A percentile compares a stretch with the other conserved stretches of the same genome.
Evolutionary conservation across 2,888 invertebrate genomes (phyloP).

Genomic region (Fabriciana adippe): DNA sequence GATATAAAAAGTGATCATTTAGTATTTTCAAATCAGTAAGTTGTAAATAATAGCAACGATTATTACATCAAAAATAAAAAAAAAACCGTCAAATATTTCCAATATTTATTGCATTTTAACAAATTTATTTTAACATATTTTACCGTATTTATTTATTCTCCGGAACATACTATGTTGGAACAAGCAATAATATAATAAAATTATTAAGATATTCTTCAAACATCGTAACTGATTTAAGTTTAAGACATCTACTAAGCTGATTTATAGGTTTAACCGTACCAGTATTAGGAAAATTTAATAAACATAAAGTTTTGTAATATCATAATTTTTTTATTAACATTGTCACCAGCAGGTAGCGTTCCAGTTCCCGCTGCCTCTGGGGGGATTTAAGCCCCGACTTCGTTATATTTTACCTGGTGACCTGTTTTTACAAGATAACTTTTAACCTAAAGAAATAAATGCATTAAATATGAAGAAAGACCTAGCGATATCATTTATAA

Average conservation of each 20-base stretch:
- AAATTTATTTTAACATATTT: too few relatives aligned
- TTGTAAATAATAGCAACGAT: background rate
- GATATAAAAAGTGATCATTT: background rate
- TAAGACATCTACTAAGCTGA: too few relatives aligned
- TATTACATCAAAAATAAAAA: too few relatives aligned
- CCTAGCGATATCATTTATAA: conserved; percentile 9
- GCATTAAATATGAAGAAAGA: conserved; percentile 12
- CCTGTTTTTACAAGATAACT: conserved; percentile 39
- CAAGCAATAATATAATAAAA: too few relatives aligned
- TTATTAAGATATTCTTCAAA: too few relatives aligned
- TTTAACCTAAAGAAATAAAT: conserved; percentile 33
- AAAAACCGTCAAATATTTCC: too few relatives aligned
- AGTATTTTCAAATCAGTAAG: background rate
- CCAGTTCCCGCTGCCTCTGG: conserved; percentile 30
- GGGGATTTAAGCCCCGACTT: conserved; percentile 35
- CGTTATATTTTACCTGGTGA: conserved; percentile 41
- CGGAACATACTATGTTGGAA: too few relatives aligned
- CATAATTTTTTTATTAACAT: conserved; percentile 42
- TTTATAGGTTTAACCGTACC: conserved; percentile 10
- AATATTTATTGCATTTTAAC: too few relatives aligned
- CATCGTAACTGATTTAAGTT: too few relatives aligned
- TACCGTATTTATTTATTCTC: too few relatives aligned
- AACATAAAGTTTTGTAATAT: conserved; percentile 30
- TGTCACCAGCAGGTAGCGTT: conserved; percentile 37
- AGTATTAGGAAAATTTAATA: conserved; percentile 36